Evolutionary conservation across 2,113 vertebrate species (phyloP).

Genomic region (Mionectes macconnelli): DNA sequence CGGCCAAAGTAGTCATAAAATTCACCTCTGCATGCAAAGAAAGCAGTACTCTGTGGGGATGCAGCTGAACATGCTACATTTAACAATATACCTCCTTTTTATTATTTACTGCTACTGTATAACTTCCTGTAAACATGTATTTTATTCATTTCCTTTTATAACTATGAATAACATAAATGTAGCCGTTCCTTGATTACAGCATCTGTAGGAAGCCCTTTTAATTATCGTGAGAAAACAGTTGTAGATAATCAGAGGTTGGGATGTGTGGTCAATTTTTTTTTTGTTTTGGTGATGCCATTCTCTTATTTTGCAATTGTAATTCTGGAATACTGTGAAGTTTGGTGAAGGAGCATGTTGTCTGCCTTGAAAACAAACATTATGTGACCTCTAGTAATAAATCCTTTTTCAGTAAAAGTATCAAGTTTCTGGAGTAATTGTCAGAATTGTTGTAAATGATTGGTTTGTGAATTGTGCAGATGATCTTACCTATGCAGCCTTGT

Average conservation of each 20-base stretch:
- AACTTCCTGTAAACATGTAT: not conserved
- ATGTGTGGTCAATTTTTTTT: not conserved
- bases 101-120: slow-evolving; percentile 49
- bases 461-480: slow-evolving; percentile 86
- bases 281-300: slow-evolving; percentile 16
- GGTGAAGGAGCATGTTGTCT: slow-evolving; percentile 48
- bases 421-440: slow-evolving; percentile 74
- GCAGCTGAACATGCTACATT: slow-evolving; percentile 8
- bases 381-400: slow-evolving; percentile 70
- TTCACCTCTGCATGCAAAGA: not conserved
- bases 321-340: slow-evolving; percentile 56
- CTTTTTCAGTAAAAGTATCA: slow-evolving; percentile 71
- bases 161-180: not conserved
- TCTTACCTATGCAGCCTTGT: slow-evolving; percentile 92
- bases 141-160: not conserved
- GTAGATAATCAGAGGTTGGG: not conserved
- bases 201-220: not conserved
- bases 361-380: slow-evolving; percentile 69
- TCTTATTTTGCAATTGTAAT: slow-evolving; percentile 14
- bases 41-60: not conserved
- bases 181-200: not conserved
- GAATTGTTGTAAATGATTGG: slow-evolving; percentile 77
- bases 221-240: not conserved
- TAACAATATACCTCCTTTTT: slow-evolving; percentile 41
- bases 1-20: not conserved